Conservation (phyloP, 1,140 invertebrate genomes). For the Zaprionus taronus region DNA sequence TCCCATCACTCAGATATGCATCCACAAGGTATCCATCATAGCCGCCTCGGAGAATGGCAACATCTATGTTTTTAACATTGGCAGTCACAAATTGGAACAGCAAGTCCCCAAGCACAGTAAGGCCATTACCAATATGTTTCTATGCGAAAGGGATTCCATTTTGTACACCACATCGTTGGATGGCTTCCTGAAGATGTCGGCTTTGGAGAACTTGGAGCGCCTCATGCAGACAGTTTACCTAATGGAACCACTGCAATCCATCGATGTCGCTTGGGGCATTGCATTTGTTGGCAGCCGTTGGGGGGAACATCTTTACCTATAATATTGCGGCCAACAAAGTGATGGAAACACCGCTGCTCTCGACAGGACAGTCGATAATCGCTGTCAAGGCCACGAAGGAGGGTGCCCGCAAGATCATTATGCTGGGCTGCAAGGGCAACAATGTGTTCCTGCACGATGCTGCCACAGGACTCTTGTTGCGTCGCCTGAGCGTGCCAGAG, state of each 20-base stretch:
- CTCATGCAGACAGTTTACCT: conserved; percentile 72
- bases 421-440: conserved; percentile 88
- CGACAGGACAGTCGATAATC: conserved; percentile 85
- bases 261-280: conserved; percentile 72
- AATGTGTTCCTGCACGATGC: conserved; percentile 88
- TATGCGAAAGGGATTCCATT: conserved; percentile 51
- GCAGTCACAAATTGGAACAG: conserved; percentile 84
- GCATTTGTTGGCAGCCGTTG: conserved; percentile 79
- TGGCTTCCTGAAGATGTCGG: conserved; percentile 75
- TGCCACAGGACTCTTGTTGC: conserved; percentile 86
- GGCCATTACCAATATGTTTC: conserved; percentile 75
- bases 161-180: conserved; percentile 79
- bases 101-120: conserved; percentile 84
- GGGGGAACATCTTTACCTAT: conserved; percentile 74
- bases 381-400: conserved; percentile 89
- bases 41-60: conserved; percentile 86
- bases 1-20: conserved; percentile 71
- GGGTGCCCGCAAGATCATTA: conserved; percentile 87
- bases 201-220: conserved; percentile 70
- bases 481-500: conserved; percentile 86
- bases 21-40: conserved; percentile 69
- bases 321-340: conserved; percentile 63
- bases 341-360: conserved; percentile 51
- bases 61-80: conserved; percentile 85
- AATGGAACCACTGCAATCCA: conserved; percentile 76